These are phyloP conservation scores for Antennarius maculatus DNA, from an alignment of 2,797 vertebrate genomes.

Conservation along the genomic window DNA sequence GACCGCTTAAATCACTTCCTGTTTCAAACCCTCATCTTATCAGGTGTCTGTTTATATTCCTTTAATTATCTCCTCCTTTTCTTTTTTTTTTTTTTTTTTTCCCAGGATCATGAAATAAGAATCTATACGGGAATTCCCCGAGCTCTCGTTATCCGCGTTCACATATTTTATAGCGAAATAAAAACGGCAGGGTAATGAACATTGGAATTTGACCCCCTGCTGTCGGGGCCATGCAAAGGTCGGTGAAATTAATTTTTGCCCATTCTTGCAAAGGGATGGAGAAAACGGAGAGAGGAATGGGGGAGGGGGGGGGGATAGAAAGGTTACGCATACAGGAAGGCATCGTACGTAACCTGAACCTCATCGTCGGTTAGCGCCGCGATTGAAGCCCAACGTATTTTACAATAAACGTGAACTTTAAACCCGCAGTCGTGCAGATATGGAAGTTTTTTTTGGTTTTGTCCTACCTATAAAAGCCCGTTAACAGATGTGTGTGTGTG, in stretches of 20 bases:
- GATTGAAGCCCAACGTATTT: constrained; percentile 17
- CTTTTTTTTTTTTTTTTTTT: constrained; percentile 22
- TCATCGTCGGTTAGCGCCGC: constrained; percentile 39
- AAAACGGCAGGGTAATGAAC: constrained; percentile 71
- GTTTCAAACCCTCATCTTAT: constrained; percentile 44
- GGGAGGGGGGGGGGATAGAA: background rate
- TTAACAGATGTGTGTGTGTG: background rate
- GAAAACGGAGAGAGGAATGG: background rate
- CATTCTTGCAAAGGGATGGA: constrained; percentile 39
- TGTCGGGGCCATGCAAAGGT: constrained; percentile 69
- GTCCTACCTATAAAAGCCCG: constrained; percentile 46
- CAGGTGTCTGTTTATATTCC: constrained; percentile 73
- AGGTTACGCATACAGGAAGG: constrained; percentile 55
- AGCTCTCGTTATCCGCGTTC: constrained; percentile 74
- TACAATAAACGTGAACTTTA: constrained; percentile 17
- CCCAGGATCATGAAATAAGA: constrained; percentile 67
- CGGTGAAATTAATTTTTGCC: constrained; percentile 74
- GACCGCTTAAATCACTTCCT: constrained; percentile 21
- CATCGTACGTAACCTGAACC: constrained; percentile 46
- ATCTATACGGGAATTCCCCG: constrained; percentile 71
- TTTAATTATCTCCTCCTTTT: constrained; percentile 66
- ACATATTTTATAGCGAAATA: constrained; percentile 72
- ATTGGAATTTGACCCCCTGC: constrained; percentile 69
- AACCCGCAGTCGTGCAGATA: constrained; percentile 44
- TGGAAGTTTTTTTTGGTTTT: constrained; percentile 42